Conservation (phyloP, 2,113 vertebrate species). For the Semnornis frantzii region DNA sequence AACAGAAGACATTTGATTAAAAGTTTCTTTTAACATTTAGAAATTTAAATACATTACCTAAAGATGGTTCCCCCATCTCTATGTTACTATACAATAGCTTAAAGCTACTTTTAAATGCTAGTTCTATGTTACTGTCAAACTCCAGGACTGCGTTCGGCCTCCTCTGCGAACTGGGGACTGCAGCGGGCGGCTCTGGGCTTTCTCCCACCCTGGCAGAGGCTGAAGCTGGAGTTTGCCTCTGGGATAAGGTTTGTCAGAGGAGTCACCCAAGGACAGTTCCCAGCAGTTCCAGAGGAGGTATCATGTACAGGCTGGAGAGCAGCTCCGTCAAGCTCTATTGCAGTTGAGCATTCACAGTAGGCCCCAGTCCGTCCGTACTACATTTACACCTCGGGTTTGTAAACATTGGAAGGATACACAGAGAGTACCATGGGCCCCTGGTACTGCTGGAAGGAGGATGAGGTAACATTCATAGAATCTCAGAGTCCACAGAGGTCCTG, state of each 20-base stretch:
- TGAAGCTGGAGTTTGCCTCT: constrained; percentile 52
- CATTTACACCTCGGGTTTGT: constrained; percentile 79
- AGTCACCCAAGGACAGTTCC: constrained; percentile 38
- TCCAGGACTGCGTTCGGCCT: constrained; percentile 59
- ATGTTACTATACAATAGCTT: constrained; percentile 77
- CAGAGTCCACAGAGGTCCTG: constrained; percentile 78
- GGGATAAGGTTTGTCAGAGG: constrained; percentile 20
- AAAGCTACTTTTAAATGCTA: constrained; percentile 72
- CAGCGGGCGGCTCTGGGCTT: not conserved
- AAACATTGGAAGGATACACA: constrained; percentile 82
- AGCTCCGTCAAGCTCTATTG: constrained; percentile 67
- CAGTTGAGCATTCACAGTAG: constrained; percentile 78
- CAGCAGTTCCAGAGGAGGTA: constrained; percentile 61
- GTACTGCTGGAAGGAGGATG: constrained; percentile 77
- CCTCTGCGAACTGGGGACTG: constrained; percentile 13
- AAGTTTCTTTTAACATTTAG: constrained; percentile 78
- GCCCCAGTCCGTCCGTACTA: constrained; percentile 72
- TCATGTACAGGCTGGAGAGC: constrained; percentile 71
- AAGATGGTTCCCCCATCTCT: constrained; percentile 73
- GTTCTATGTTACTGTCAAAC: constrained; percentile 68
- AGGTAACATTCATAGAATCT: constrained; percentile 79
- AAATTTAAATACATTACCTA: constrained; percentile 81
- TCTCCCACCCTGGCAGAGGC: constrained; percentile 35
- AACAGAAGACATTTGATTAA: constrained; percentile 76
- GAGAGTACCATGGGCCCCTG: constrained; percentile 68